Conservation (phyloP, 2,113 vertebrate genomes). For the Amblyornis subalaris region DNA sequence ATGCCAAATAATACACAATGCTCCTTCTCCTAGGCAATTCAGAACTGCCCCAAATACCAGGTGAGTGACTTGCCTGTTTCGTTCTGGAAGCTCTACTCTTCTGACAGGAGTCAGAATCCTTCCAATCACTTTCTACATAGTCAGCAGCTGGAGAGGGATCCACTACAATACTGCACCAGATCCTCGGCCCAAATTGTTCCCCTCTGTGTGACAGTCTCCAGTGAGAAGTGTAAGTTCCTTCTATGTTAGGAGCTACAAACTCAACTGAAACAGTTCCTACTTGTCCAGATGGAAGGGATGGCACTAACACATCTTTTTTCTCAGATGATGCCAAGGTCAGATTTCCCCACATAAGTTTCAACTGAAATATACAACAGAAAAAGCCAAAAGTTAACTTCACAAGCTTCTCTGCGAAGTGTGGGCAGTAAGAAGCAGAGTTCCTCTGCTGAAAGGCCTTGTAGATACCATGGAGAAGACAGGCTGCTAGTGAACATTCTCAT, state of each 20-base stretch:
- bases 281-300: slow-evolving; percentile 86
- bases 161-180: slow-evolving; percentile 98
- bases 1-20: not conserved
- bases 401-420: not conserved
- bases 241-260: slow-evolving; percentile 87
- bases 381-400: not conserved
- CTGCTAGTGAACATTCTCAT: not conserved
- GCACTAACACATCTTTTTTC: slow-evolving; percentile 87
- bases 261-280: slow-evolving; percentile 92
- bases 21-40: not conserved
- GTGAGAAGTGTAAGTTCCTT: slow-evolving; percentile 96
- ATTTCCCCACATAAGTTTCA: slow-evolving; percentile 99
- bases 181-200: slow-evolving; percentile 92
- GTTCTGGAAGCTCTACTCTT: slow-evolving; percentile 54
- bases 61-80: slow-evolving; percentile 75
- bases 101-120: slow-evolving; percentile 13
- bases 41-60: not conserved
- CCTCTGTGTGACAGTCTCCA: slow-evolving; percentile 95
- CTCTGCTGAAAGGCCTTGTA: not conserved
- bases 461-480: not conserved
- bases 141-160: slow-evolving; percentile 69
- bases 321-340: slow-evolving; percentile 85
- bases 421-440: not conserved
- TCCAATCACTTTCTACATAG: slow-evolving; percentile 19
- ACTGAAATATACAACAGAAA: slow-evolving; percentile 62